These are phyloP conservation scores for Lepidurus apus DNA, from an alignment of 1,140 invertebrate species.

Conservation along the genomic window DNA sequence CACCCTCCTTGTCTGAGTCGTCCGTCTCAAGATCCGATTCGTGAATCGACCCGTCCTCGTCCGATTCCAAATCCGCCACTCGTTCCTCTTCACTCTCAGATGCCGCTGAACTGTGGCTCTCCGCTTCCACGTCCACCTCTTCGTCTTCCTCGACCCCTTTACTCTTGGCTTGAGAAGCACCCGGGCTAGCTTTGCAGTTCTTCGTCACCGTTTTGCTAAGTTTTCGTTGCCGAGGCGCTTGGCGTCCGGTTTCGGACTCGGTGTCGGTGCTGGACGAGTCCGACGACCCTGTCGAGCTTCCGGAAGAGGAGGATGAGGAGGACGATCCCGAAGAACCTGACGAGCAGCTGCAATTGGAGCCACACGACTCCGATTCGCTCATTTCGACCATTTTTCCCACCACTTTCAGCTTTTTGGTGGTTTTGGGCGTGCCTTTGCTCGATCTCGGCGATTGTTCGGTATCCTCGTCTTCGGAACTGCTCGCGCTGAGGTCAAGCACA, in stretches of 20 bases:
- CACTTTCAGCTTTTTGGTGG: slow-evolving; percentile 16
- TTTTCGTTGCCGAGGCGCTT: neutral
- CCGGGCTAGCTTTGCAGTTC: slow-evolving; percentile 31
- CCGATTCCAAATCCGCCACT: slow-evolving; percentile 25
- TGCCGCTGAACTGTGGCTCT: slow-evolving; percentile 16
- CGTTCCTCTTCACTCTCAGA: slow-evolving; percentile 33
- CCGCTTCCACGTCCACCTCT: slow-evolving; percentile 32
- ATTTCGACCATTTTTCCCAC: slow-evolving; percentile 28
- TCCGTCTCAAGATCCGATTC: slow-evolving; percentile 77
- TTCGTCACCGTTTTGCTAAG: slow-evolving; percentile 44
- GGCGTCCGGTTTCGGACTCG: neutral
- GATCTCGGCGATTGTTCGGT: neutral
- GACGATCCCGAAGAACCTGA: slow-evolving; percentile 32
- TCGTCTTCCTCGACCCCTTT: slow-evolving; percentile 27
- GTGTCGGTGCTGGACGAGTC: slow-evolving; percentile 7
- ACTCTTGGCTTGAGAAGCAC: neutral
- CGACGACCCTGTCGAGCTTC: neutral
- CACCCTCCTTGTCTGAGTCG: slow-evolving; percentile 72
- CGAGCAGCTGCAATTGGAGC: slow-evolving; percentile 35
- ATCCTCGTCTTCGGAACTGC: slow-evolving; percentile 31
- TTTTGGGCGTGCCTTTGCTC: neutral
- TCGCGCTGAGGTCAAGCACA: slow-evolving; percentile 31
- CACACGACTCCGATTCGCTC: slow-evolving; percentile 29
- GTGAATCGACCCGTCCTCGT: slow-evolving; percentile 45
- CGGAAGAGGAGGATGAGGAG: neutral